phyloP scores from a whole-genome alignment of 2,888 invertebrate species.

The Drosophila tripunctata region DNA sequence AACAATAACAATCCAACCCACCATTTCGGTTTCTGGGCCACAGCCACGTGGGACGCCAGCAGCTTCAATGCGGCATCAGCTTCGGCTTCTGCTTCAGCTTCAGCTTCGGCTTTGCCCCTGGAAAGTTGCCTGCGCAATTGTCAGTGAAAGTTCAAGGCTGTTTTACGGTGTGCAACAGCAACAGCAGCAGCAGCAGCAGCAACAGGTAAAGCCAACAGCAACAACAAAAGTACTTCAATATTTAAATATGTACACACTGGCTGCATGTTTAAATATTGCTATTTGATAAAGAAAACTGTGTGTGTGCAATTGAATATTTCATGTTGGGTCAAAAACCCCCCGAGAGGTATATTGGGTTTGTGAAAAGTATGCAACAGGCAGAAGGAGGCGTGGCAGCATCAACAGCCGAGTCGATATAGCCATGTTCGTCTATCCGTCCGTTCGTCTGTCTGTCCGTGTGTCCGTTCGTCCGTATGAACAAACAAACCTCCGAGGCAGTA shows the following conservation, averaged over 20 bases:
- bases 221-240: neutral
- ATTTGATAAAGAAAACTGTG: constrained; percentile 31
- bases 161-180: constrained; percentile 34
- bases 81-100: too few relatives aligned
- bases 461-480: too few relatives aligned
- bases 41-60: constrained; percentile 57
- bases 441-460: too few relatives aligned
- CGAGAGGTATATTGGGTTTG: too few relatives aligned
- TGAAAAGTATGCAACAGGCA: too few relatives aligned
- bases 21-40: constrained; percentile 40
- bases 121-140: constrained; percentile 26
- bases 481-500: too few relatives aligned
- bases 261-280: constrained; percentile 44
- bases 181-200: neutral
- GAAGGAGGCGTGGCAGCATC: too few relatives aligned
- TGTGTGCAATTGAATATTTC: neutral
- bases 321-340: constrained; percentile 1
- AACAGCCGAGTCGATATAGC: too few relatives aligned
- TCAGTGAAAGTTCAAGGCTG: constrained; percentile 73
- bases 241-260: constrained; percentile 16
- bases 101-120: constrained; percentile 59
- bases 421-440: too few relatives aligned
- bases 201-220: neutral
- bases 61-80: neutral
- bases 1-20: constrained; percentile 5